Evolutionary conservation across 2,797 vertebrate genomes (phyloP), one percentile per base, ranked within the genome.

Genomic region (Gobio occitaniae): DNA sequence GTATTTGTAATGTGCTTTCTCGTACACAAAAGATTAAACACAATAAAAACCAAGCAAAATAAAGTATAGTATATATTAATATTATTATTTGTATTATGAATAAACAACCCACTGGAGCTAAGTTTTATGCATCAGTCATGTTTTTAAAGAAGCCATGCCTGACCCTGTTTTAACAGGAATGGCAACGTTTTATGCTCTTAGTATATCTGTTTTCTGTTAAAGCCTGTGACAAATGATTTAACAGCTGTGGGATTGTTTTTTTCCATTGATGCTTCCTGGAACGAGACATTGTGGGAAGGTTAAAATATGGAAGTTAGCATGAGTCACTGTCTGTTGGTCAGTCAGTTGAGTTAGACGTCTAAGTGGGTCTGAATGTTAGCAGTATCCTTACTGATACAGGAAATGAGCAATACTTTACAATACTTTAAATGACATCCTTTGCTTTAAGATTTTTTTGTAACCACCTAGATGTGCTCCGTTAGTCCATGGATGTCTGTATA

Each of bases 291-390:
- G 86, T 78, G 83, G 81, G 63, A 78, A 82, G 88, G 80, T 89
- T 90, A 88, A 90, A 90, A 90, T 92, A 85, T 88, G 86, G 50
- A 90, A 82, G 87, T 84, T 63, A 29, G 36, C 3, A 52, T 91
- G 91, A 93, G 90, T 94, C 92, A 92, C 85, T 89, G 87, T 82
- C 85, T 80, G 2, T 81, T 10, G 88, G 92, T 91, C 91, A 92
- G 82, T 69, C 44, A 54, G 78, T 75, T 36, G 48, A 78, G 48
- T 85, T 77, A 41, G 83, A 84, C 91, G 91, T 93, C 92, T 91
- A 91, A 74, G 44, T 74, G 38, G 79, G 79, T 88, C 41, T 76
- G 81, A 84, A 87, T 76, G 74, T 84, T 70, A 47, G 50, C 86
- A 83, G 65, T 81, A 32, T 87, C 76, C 74, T 74, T 56, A 72